These are phyloP conservation scores for Montifringilla adamsi DNA, from an alignment of 2,113 vertebrate species.

Conservation along the genomic window DNA sequence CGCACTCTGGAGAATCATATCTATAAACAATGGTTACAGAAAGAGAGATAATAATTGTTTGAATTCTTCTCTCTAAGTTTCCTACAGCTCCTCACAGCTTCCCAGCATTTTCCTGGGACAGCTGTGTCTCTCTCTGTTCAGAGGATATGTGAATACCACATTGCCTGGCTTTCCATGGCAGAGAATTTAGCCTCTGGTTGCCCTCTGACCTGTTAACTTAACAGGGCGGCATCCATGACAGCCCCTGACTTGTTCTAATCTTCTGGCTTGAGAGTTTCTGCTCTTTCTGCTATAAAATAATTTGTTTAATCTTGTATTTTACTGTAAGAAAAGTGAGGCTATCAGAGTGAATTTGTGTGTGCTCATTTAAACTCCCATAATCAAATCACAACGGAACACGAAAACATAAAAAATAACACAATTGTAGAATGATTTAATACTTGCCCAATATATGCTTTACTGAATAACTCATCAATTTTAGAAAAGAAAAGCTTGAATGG, in stretches of 20 bases:
- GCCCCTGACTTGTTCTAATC: background rate
- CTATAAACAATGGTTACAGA: too few relatives aligned
- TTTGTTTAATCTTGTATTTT: background rate
- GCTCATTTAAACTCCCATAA: background rate
- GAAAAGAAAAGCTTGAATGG: background rate
- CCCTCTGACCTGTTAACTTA: background rate
- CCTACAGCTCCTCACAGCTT: too few relatives aligned
- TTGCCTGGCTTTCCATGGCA: background rate
- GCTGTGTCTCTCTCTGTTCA: too few relatives aligned
- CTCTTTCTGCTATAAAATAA: background rate
- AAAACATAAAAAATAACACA: background rate
- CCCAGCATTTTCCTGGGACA: too few relatives aligned
- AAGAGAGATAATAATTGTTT: too few relatives aligned
- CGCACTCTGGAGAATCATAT: too few relatives aligned
- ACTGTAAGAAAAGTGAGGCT: background rate
- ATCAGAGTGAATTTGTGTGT: background rate
- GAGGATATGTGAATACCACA: too few relatives aligned
- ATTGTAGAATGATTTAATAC: background rate
- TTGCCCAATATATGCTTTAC: background rate
- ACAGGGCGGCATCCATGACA: background rate
- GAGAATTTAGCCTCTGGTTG: background rate
- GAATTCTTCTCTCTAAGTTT: too few relatives aligned
- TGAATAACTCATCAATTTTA: background rate
- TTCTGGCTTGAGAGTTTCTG: background rate
- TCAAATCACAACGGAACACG: background rate